Base-by-base conservation (phyloP, 1,140 invertebrate genomes). In the Saccostrea cuccullata region DNA sequence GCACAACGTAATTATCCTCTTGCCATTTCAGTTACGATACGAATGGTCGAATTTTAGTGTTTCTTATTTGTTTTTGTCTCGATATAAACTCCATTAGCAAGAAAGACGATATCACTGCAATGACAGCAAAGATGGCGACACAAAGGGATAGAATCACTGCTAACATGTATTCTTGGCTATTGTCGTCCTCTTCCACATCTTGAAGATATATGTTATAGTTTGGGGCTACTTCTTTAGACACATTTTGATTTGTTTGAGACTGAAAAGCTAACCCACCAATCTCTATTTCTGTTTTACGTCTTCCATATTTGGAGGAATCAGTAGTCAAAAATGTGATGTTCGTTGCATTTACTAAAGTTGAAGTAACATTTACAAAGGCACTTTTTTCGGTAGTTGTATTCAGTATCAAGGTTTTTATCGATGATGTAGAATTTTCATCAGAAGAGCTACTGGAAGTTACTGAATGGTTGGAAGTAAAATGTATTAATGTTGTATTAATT, bases 41-140 rank as follows among this genome's bases (percentile, higher is more conserved):
- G 77, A 89, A 87, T 20, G 89, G 89, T 83, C 89, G 77, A 77
- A 89, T 89, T 85, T 89, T 89, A 1, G 86, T 87, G 26, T 89
- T 89, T 55, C 89, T 67, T 40, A 89, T 47, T 67, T 89, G 89
- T n/a, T 84, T 87, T 11, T 86, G 64, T 82, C 86, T 73, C 13
- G 82, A 56, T 47, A 89, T 70, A 60, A 89, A n/a, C 36, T 89
- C 89, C 47, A 86, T 47, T 17, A 89, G 85, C 30, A 89, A 70
- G 86, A 89, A 89, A 6, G 86, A 87, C 36, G 89, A 87, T 67
- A 89, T 87, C 1, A 89, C 86, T 17, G 67, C 89, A 40, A 89
- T 85, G 1, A 89, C 89, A 23, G 89, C 89, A 85, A 87, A 89
- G 0, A 89, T 89, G 13, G 89, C 89, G 15, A 86, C 86, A 36